These are phyloP conservation scores for Pionites leucogaster DNA, from an alignment of 2,113 vertebrate species.

Conservation along the genomic window DNA sequence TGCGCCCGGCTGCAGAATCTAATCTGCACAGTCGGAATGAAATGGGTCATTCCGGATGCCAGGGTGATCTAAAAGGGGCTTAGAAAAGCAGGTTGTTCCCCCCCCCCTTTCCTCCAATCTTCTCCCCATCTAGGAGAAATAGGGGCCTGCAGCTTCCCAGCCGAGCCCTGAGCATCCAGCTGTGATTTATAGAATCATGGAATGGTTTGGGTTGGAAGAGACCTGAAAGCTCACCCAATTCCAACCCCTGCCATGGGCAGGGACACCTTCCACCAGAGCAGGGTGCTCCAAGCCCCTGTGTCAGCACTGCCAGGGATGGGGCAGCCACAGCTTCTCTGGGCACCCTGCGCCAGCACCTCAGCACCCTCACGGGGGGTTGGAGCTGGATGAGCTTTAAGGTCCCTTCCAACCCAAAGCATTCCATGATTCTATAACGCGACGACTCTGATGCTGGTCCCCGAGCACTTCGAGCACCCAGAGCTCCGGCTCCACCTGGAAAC, in stretches of 20 bases:
- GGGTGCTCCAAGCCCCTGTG: no score
- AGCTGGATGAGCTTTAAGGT: background rate
- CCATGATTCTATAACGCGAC: no score
- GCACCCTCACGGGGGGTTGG: background rate
- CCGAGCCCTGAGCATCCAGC: accelerated
- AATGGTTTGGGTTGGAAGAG: background rate
- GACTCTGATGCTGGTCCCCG: background rate
- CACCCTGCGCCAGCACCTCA: background rate
- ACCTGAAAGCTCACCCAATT: no score
- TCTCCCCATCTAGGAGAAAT: background rate
- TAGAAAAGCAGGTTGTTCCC: background rate
- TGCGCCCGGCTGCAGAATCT: background rate
- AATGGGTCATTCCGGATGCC: background rate
- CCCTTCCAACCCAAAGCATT: background rate
- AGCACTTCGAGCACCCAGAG: background rate
- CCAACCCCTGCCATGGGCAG: no score
- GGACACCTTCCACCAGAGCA: no score
- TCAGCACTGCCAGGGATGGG: background rate
- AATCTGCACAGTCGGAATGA: background rate
- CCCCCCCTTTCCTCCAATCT: background rate
- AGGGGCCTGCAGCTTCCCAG: accelerated
- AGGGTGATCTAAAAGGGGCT: background rate
- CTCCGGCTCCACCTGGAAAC: background rate
- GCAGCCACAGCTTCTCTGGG: background rate
- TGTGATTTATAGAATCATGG: background rate